Base-by-base conservation (phyloP, 2,797 vertebrate species). In the Octomys mimax region DNA sequence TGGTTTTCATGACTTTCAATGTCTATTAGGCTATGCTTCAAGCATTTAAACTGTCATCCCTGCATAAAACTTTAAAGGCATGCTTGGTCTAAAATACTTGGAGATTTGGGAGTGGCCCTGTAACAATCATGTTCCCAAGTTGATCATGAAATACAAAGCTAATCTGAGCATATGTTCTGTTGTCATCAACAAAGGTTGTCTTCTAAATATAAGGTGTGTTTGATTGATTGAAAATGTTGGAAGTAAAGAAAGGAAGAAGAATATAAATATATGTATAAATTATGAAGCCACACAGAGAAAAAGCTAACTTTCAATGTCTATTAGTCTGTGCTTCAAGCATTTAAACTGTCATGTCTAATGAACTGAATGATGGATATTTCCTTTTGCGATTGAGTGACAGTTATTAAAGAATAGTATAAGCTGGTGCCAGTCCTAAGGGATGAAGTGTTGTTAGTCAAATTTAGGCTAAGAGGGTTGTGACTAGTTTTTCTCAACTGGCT, bases 341-440 rank as follows among this genome's bases (percentile, higher is more conserved):
- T 87, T 94, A 82, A 59, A 49, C 26, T 39, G 52, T 87, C 87
- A 64, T 24, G 14, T 80, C 13, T 83, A 42, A 80, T 70, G 70
- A 87, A 46, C 36, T 62, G 36, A 75, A 75, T 78, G 52, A 49
- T 31, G 77, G 42, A 33, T n/a, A 57, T 75, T 57, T 75, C 52
- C 52, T 89, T 80, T 80, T 33, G 59, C 81, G 54, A 89, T 0
- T 42, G 61, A 46, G 59, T 57, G 62, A 66, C 36, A 52, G 1
- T 89, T 95, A 21, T 80, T 87, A 66, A 92, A 54, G 33, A 81
- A 87, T 52, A n/a, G 42, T 61, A 9, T 71, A 89, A 92, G 75
- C 82, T 78, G 89, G n/a, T 87, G 71, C 31, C 31, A 79, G 24
- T 71, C 88, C 31, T 77, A 36, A 82, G 85, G 21, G 16, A 71